Base-by-base conservation (phyloP, 92 coral and sea anemone genomes). In the Zoanthus sansibaricus region DNA sequence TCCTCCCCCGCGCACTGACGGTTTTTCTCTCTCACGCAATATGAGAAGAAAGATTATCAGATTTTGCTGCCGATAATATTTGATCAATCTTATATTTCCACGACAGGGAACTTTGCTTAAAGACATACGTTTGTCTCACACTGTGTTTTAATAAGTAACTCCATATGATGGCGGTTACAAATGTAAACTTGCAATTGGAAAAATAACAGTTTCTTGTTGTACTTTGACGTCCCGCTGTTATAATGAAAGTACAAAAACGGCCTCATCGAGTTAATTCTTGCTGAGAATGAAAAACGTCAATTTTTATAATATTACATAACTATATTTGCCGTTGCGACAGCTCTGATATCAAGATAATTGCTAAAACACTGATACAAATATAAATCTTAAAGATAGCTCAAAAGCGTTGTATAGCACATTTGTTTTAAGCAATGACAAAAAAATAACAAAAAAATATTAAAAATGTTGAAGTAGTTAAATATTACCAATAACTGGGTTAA, bases 71-170 rank as follows among this genome's bases (percentile, higher is more conserved):
- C 18, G 15, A 80, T 6, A 78, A n/a, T 18, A 30, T 46, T 45
- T 12, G 44, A 64, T 54, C 21, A 54, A 5, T 61, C 45, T 42
- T 37, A 46, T 52, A 46, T 17, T 58, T 80, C 67, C 51, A 7
- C 45, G 70, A 62, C 75, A 79, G 32, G 20, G 47, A 10, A 15
- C 11, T 64, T 80, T 66, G 62, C 74, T 44, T 47, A 9, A 80
- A 9, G 75, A 49, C 51, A 46, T 44, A 64, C 1, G 32, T 45
- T 21, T 47, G n/a, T 16, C 14, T 59, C 83, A 42, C 8, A 42
- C 85, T 46, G 61, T 66, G 75, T 47, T 80, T 80, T 80, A 80
- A 80, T 66, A 80, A 80, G 64, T 15, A 62, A 31, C 85, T 47
- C 75, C 12, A 44, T 45, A 45, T 80, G 75, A 62, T 5, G 21